These are phyloP conservation scores for Aproaerema taeniolella DNA, from an alignment of 2,888 invertebrate genomes.

Conservation along the genomic window DNA sequence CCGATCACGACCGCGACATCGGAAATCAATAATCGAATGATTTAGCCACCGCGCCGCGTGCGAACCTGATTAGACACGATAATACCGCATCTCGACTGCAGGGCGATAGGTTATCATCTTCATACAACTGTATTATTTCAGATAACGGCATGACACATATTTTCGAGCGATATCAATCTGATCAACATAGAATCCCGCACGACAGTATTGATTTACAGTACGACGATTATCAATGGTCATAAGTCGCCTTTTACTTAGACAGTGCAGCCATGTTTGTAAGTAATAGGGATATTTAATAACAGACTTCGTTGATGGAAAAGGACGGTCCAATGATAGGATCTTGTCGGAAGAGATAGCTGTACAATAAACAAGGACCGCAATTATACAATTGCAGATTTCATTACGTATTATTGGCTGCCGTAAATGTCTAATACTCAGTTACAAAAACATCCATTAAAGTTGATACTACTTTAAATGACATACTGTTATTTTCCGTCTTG, in stretches of 20 bases:
- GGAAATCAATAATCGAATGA: conserved; percentile 77
- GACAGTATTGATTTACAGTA: conserved; percentile 54
- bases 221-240: conserved; percentile 50
- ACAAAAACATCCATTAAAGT: too few relatives aligned
- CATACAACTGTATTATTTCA: conserved; percentile 59
- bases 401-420: conserved; percentile 6
- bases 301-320: conserved; percentile 29
- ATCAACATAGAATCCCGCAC: conserved; percentile 51
- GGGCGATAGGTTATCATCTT: conserved; percentile 68
- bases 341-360: conserved; percentile 25
- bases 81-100: conserved; percentile 56
- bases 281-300: conserved; percentile 29
- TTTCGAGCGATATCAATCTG: conserved; percentile 63
- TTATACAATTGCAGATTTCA: conserved; percentile 27
- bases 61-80: conserved; percentile 76
- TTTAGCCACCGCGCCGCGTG: conserved; percentile 76
- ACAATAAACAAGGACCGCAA: conserved; percentile 26
- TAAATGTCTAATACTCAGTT: too few relatives aligned
- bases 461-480: too few relatives aligned
- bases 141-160: conserved; percentile 64
- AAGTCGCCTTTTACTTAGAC: conserved; percentile 38
- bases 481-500: too few relatives aligned
- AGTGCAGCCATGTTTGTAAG: conserved; percentile 16
- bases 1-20: conserved; percentile 76
- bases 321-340: conserved; percentile 31